Evolutionary conservation across 2,113 vertebrate species (phyloP), one percentile per base, ranked within the genome.

Genomic region (Donacobius atricapilla): DNA sequence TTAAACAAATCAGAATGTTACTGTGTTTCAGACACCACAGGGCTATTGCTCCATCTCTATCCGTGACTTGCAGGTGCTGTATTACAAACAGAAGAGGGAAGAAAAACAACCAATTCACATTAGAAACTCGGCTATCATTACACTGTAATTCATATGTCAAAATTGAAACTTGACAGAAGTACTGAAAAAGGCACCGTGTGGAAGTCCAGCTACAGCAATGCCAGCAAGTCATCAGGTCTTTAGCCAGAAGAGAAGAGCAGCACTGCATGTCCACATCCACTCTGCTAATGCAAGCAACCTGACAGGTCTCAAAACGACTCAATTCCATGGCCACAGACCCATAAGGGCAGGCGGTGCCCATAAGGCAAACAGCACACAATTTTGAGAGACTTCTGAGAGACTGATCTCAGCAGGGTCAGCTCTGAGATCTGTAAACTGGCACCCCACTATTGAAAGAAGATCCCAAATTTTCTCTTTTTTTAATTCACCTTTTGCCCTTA

Each of bases 231-330:
- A 79, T 76, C 77, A 82, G 84, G 61, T 45, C 48, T 64, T 56
- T 44, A 95, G 65, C 27, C 61, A 79, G 77, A 66, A 71, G 40
- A 69, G 77, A 80, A 72, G 6, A 85, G 89, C 66, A 89, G 53
- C 89, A 95, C 87, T 50, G 84, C 91, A 93, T 2, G 53, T 87
- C 57, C 77, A 89, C 69, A 85, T 71, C 65, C 81, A 94, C 57
- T 48, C 78, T 85, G 8, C 87, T 93, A 93, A 94, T 87, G 77
- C 89, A 96, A 96, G 94, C 93, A 94, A 13, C 77, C n/a, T 65
- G 69, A 35, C 77, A 84, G 51, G n/a, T 17, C 81, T 61, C 66
- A 47, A 56, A 71, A 68, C 11, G n/a, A 24, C 56, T 30, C 68
- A 13, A 0, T 51, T 68, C 35, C 48, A 50, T 1, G 25, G n/a